phyloP scores from a whole-genome alignment of 2,113 vertebrate species.

The Ia io region DNA sequence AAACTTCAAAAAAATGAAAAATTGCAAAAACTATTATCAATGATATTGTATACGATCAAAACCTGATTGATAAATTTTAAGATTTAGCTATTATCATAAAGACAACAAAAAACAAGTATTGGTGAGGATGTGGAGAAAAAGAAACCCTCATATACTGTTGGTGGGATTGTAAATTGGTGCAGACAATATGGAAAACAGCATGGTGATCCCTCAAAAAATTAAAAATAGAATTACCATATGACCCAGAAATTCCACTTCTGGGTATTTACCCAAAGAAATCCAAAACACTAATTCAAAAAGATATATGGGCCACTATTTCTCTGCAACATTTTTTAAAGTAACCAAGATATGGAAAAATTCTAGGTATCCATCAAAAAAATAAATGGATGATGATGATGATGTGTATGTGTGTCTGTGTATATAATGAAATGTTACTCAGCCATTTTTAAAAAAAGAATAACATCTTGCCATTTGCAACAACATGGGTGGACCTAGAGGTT shows the following conservation, averaged over 20 bases:
- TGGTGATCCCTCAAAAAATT: neutral
- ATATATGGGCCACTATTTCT: neutral
- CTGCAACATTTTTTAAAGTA: neutral
- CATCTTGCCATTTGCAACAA: neutral
- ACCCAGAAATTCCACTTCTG: neutral
- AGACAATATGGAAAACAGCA: neutral
- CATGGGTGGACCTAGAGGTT: neutral
- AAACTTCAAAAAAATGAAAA: constrained; percentile 9
- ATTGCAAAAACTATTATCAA: neutral
- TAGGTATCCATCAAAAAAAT: neutral
- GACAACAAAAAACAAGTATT: neutral
- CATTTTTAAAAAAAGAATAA: neutral
- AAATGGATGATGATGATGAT: neutral
- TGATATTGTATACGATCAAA: neutral
- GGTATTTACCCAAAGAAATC: neutral
- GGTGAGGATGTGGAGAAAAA: neutral
- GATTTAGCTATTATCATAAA: neutral
- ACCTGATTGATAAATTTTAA: neutral
- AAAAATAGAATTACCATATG: neutral
- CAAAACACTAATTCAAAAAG: neutral
- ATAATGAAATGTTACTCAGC: neutral
- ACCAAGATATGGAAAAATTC: neutral
- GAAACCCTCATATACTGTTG: neutral
- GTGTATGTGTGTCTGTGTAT: neutral
- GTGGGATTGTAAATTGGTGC: neutral